Base-by-base conservation (phyloP, 2,113 vertebrate species). In the Cryptotis parvus region DNA sequence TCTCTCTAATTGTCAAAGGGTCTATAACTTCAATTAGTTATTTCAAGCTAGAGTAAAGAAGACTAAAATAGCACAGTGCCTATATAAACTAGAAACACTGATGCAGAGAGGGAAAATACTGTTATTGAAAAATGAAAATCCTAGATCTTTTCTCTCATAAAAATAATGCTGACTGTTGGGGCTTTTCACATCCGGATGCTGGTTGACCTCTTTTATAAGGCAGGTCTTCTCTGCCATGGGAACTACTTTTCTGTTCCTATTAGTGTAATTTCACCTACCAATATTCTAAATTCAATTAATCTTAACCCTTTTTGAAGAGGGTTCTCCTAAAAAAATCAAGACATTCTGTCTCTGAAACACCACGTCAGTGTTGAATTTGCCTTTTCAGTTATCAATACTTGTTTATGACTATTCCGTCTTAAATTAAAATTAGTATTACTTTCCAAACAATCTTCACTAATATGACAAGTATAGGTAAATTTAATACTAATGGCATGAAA, bases 231-330 rank as follows among this genome's bases (percentile, higher is more conserved):
- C 11, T 55, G 52, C 20, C 20, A 5, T 5, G 16, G 52, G 16
- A 20, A 49, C 52, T 55, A 18, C 20, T 55, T 55, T 22, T 55
- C 20, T 55, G 9, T 9, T 11, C 12, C 27, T 33, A 29, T 8
- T 6, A 49, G 20, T 76, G 7, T 6, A 43, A 18, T 1, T 8
- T 0, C 0, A 4, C 12, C 49, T 10, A 55, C 45, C 3, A 82
- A 16, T 26, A 7, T 89, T 80, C 7, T 37, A 55, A 3, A 2
- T 37, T 78, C 29, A 20, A 69, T 69, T 18, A 45, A 37, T 55
- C 27, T 5, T 5, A 81, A 33, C 10, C 33, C 26, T 82, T 65
- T 79, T 61, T 8, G 2, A 8, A 3, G 26, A 10, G 29, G 3
- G 2, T 7, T 49, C 3, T 26, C 4, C 31, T 24, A 55, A 29